These are phyloP conservation scores for Eidolon dupreanum DNA, from an alignment of 2,797 vertebrate species.

Conservation along the genomic window DNA sequence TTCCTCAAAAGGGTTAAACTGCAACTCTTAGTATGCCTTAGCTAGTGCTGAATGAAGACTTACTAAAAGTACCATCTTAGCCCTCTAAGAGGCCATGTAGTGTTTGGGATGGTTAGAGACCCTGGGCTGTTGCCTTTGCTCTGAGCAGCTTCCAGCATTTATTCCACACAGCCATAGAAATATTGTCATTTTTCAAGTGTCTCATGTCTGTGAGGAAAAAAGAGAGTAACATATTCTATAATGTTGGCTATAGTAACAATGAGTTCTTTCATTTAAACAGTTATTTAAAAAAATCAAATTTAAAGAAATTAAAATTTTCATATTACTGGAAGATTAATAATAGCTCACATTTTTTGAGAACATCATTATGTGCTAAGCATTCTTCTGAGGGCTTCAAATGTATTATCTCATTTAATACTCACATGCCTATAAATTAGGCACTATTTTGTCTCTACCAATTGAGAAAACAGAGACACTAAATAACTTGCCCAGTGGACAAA, in stretches of 20 bases:
- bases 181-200: neutral
- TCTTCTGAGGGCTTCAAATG: neutral
- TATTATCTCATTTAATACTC: neutral
- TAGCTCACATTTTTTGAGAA: neutral
- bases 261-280: neutral
- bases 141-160: neutral
- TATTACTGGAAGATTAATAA: neutral
- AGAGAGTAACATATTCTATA: neutral
- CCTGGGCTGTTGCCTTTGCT: neutral
- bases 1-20: neutral
- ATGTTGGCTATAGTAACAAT: neutral
- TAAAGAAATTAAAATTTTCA: neutral
- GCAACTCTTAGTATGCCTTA: neutral
- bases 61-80: neutral
- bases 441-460: neutral
- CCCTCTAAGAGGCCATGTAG: neutral
- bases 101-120: neutral
- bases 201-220: neutral
- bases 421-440: neutral
- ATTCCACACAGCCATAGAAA: neutral
- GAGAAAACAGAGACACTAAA: neutral
- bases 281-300: neutral
- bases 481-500: neutral
- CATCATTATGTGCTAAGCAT: neutral
- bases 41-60: neutral